Conservation (phyloP, 2,888 invertebrate species). For the Rapana venosa region DNA sequence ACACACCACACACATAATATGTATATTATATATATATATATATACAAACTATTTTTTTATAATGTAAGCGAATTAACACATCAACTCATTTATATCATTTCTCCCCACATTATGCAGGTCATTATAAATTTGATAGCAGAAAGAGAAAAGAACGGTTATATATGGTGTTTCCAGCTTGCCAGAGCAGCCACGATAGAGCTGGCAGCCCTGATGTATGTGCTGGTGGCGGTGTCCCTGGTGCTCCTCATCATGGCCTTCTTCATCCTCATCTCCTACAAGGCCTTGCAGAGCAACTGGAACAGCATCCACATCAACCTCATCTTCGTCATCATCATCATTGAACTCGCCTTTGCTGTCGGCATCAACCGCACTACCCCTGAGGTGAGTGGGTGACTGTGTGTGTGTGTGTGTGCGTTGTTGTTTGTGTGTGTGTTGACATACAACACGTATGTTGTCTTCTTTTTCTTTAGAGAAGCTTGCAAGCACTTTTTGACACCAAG, state of each 20-base stretch:
- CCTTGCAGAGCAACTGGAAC: conserved; percentile 86
- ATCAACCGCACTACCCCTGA: conserved; percentile 90
- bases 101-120: too few species aligned
- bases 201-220: conserved; percentile 87
- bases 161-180: conserved; percentile 62
- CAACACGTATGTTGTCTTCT: not conserved
- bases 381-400: conserved; percentile 78
- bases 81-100: too few species aligned
- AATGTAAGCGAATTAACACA: too few species aligned
- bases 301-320: conserved; percentile 95
- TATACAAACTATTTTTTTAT: too few species aligned
- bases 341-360: conserved; percentile 91
- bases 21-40: too few species aligned
- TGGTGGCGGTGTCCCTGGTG: conserved; percentile 90
- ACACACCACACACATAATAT: too few species aligned
- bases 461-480: not conserved
- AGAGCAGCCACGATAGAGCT: conserved; percentile 58
- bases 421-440: not conserved
- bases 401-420: not conserved
- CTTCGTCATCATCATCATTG: conserved; percentile 91
- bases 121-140: too few species aligned
- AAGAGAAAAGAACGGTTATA: not conserved
- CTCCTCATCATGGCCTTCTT: conserved; percentile 88
- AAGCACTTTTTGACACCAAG: too few species aligned
- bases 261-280: conserved; percentile 86